Base-by-base conservation (phyloP, 2,888 invertebrate species). In the Drosophila austrosaltans region DNA sequence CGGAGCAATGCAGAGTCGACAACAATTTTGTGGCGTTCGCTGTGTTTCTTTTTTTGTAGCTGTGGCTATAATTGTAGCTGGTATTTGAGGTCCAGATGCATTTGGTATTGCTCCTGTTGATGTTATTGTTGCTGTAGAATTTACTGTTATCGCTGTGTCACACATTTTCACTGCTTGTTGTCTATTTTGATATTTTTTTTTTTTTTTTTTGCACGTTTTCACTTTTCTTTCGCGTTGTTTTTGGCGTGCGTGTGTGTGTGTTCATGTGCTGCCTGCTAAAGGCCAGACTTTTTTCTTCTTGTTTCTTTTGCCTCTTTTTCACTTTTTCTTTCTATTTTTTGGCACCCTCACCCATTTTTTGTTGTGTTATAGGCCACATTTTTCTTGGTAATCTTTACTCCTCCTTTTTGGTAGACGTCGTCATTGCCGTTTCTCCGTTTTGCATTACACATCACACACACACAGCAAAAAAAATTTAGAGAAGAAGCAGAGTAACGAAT, bases 1-100 rank as follows among this genome's bases (percentile, higher is more conserved):
- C 64, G 93, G 92, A 75, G 93, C 92, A 75, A 92, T 83, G 83
- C 93, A 93, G 57, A 93, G 84, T 69, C 93, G 92, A 87, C 93
- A 93, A 79, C 92, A 92, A 71, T 89, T 91, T 81, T 91, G 91
- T 87, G 91, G 90, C 81, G 82, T 79, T 66, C 86, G 82, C 65
- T 64, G 71, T 39, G 77, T 72, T 42, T 79, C 82, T 68, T 74
- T 67, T 39, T 72, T 72, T 32, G 72, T 8, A 8, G 63, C 44
- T 20, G 57, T 22, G 32, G 53, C 20, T 53, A 28, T 6, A 36
- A 40, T 53, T 56, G 36, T 61, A 61, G 58, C 36, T 44, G 48
- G 53, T 54, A 42, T 42, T 59, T 25, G 25, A 7, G 59, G 22
- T 32, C 42, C 60, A 40, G 54, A 39, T 25, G 56, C 25, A 8